Conservation (phyloP, 1,140 invertebrate species). For the Caenorhabditis briggsae region DNA sequence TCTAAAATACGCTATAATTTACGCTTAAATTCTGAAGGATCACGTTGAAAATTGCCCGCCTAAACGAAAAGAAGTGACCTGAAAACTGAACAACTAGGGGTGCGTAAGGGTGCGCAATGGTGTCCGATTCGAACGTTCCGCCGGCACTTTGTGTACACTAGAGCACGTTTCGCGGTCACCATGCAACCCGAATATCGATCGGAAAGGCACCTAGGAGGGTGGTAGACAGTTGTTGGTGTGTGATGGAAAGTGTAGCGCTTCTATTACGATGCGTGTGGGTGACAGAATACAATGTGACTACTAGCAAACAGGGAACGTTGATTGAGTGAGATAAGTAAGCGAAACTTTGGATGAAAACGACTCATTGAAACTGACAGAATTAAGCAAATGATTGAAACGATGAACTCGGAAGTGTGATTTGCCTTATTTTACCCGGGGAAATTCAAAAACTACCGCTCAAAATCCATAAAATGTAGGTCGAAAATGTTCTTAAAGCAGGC, state of each 20-base stretch:
- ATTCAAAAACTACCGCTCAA: background rate
- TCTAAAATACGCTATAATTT: background rate
- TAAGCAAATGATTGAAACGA: no score
- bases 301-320: no score
- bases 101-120: background rate
- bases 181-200: background rate
- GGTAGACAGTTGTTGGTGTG: background rate
- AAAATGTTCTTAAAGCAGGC: background rate
- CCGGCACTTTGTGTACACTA: background rate
- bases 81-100: no score
- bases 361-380: no score
- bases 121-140: slow-evolving; percentile 24
- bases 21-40: no score
- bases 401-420: background rate
- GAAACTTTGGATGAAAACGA: no score
- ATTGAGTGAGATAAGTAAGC: no score
- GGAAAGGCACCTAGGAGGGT: background rate
- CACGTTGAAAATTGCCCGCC: no score
- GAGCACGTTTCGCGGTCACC: background rate
- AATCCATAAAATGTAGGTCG: background rate
- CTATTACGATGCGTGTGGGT: no score
- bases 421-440: background rate
- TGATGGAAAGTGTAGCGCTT: no score
- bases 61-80: no score
- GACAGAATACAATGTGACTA: no score